A percentile compares a stretch with the other conserved stretches of the same genome.
Evolutionary conservation across 2,888 invertebrate species (phyloP).

Genomic region (Clunio marinus): DNA sequence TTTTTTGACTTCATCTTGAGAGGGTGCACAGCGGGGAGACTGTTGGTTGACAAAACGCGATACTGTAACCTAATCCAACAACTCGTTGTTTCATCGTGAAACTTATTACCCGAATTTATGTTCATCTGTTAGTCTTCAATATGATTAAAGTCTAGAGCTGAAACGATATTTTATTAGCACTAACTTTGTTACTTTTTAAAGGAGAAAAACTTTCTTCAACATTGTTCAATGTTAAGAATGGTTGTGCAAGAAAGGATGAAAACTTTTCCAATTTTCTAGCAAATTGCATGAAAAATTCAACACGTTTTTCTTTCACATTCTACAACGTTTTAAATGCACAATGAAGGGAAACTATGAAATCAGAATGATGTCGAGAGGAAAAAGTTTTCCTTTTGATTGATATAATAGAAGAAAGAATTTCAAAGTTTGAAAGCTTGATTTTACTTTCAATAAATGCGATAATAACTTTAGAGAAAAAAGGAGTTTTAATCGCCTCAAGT

Average conservation of each 20-base stretch:
- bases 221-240: not conserved
- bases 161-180: too few species aligned
- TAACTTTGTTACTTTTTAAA: too few species aligned
- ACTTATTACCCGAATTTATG: not conserved
- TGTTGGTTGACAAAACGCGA: not conserved
- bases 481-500: conserved; percentile 12
- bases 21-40: conserved; percentile 14
- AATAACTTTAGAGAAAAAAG: not conserved
- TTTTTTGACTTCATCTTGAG: too few species aligned
- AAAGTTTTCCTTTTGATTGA: not conserved
- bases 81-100: conserved; percentile 11
- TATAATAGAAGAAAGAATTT: not conserved
- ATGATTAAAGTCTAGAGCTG: too few species aligned
- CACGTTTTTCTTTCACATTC: not conserved
- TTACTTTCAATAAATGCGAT: not conserved
- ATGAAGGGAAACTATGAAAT: not conserved
- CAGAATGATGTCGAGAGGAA: too few species aligned
- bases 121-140: not conserved
- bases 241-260: too few species aligned
- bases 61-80: conserved; percentile 22
- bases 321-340: not conserved
- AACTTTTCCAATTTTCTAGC: conserved; percentile 31
- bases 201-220: not conserved
- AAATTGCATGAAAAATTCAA: conserved; percentile 22
- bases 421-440: not conserved